Base-by-base conservation (phyloP, 2,113 vertebrate species). In the Sigmodon hispidus region DNA sequence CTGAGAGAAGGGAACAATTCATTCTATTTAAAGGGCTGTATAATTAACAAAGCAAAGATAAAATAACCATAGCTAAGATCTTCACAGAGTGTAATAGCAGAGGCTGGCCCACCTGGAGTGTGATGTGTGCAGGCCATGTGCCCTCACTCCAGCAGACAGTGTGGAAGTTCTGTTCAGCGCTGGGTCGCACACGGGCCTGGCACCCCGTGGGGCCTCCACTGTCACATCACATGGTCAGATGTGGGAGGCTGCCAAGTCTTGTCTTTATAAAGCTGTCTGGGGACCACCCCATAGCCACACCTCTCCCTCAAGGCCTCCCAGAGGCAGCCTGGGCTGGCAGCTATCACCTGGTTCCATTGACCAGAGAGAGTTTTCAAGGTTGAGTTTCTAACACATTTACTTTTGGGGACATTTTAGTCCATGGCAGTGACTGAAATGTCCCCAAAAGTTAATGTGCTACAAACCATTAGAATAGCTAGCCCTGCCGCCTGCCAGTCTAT, bases 21-120 rank as follows among this genome's bases (percentile, higher is more conserved):
- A 0, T 89, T 93, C 96, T 97, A 87, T 97, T 96, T 97, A 83
- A 96, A 94, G 96, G 93, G 91, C 6, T 91, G 17, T 97, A 19
- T 94, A 83, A 97, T 95, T 95, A 97, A 91, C 95, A 29, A 90
- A 83, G 95, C 83, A 80, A 43, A 95, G 83, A 84, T 43, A 63
- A 87, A 89, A 96, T 45, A 91, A 95, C 93, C 77, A 10, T 79
- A 50, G 96, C 93, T 95, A 70, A 92, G 81, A 36, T 94, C 85
- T 88, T 96, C 90, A 91, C 7, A 80, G 45, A 81, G 52, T 61
- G 69, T 63, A 61, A 91, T 22, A 92, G 95, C 67, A 63, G 93
- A 87, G 94, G 94, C 96, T 36, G 72, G 69, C 79, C 87, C 22
- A 1, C 45, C 1, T 3, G 21, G 72, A 26, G 72, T 7, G 7